Evolutionary conservation across 2,113 vertebrate genomes (phyloP).

Genomic region (pig (Sus scrofa)): T2T-Sscrofa CM000823.6:18695001-18695500

Average conservation of each 20-base stretch:
- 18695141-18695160: neutral
- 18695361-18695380: neutral
- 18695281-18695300: neutral
- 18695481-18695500: slow-evolving; percentile 31
- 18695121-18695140: neutral
- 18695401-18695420: neutral
- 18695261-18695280: neutral
- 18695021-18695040: neutral
- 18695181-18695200: neutral
- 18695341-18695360: neutral
- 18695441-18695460: neutral
- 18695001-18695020: neutral
- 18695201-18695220: neutral
- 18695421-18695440: neutral
- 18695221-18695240: neutral
- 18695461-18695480: slow-evolving; percentile 9
- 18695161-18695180: neutral
- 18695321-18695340: neutral
- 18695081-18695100: neutral
- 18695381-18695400: slow-evolving; percentile 9
- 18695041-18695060: neutral
- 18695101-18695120: neutral
- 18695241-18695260: neutral
- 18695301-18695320: neutral
- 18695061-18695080: neutral